These are phyloP conservation scores for Oncorhynchus gorbuscha DNA, from an alignment of 2,113 vertebrate species.

Conservation along the genomic window DNA sequence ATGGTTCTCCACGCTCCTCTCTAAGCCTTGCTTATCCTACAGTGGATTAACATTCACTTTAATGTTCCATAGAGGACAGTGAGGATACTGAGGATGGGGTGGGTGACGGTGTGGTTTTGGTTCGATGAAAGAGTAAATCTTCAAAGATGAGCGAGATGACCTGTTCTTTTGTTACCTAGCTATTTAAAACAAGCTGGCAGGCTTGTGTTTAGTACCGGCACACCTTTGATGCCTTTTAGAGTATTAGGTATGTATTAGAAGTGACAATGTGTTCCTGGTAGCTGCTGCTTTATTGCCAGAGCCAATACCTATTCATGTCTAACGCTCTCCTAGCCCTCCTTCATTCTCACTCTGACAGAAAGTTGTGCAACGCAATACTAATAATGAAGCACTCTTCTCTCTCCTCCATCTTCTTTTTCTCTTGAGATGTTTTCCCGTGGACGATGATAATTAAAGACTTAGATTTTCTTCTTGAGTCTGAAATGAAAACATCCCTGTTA, in stretches of 20 bases:
- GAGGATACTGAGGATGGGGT: constrained; percentile 13
- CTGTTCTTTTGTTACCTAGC: not conserved
- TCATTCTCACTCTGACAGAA: not conserved
- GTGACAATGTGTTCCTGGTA: not conserved
- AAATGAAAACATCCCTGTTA: not conserved
- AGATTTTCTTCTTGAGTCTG: not conserved
- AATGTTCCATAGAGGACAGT: constrained; percentile 28
- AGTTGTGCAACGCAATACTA: not conserved
- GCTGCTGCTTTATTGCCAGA: not conserved
- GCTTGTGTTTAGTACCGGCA: constrained; percentile 6
- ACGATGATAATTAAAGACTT: not conserved
- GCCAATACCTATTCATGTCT: constrained; percentile 13
- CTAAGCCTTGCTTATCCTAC: constrained; percentile 53
- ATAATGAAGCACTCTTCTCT: not conserved
- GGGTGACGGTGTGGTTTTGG: constrained; percentile 20
- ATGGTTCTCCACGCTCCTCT: constrained; percentile 24
- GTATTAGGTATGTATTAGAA: constrained; percentile 11
- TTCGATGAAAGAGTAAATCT: not conserved
- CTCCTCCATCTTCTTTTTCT: not conserved
- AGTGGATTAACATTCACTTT: constrained; percentile 51
- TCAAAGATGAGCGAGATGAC: constrained; percentile 7
- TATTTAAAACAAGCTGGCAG: not conserved
- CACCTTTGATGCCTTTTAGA: constrained; percentile 11
- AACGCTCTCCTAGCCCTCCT: not conserved
- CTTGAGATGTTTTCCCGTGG: not conserved